phyloP scores from a whole-genome alignment of 2,113 vertebrate genomes.

The Daphoenositta chrysoptera region DNA sequence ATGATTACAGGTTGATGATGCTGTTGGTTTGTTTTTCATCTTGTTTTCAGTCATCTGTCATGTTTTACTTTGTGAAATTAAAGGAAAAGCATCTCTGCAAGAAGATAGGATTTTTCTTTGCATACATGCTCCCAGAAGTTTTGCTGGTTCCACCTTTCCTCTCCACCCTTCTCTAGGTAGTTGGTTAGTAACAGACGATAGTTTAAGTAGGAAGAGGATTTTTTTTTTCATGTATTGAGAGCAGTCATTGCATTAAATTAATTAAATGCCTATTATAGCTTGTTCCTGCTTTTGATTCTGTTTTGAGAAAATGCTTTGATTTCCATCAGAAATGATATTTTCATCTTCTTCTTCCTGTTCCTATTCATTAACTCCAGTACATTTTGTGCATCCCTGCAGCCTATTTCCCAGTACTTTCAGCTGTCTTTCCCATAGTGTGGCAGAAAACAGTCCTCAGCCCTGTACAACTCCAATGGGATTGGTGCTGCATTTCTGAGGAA shows the following conservation, averaged over 20 bases:
- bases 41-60: not conserved
- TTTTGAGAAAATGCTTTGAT: conserved; percentile 1
- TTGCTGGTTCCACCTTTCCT: not conserved
- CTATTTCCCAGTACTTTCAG: not conserved
- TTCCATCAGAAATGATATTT: not conserved
- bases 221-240: not conserved
- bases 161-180: not conserved
- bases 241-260: not conserved
- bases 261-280: not conserved
- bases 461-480: not conserved
- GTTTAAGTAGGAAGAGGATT: not conserved
- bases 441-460: not conserved
- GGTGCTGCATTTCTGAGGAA: not conserved
- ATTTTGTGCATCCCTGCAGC: not conserved
- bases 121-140: not conserved
- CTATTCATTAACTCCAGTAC: not conserved
- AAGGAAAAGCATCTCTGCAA: not conserved
- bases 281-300: not conserved
- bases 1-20: not conserved
- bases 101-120: not conserved
- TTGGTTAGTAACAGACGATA: not conserved
- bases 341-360: not conserved
- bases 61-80: not conserved
- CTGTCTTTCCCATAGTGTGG: not conserved
- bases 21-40: not conserved